phyloP scores from a whole-genome alignment of 2,888 invertebrate genomes.

The Anaspis maculata region DNA sequence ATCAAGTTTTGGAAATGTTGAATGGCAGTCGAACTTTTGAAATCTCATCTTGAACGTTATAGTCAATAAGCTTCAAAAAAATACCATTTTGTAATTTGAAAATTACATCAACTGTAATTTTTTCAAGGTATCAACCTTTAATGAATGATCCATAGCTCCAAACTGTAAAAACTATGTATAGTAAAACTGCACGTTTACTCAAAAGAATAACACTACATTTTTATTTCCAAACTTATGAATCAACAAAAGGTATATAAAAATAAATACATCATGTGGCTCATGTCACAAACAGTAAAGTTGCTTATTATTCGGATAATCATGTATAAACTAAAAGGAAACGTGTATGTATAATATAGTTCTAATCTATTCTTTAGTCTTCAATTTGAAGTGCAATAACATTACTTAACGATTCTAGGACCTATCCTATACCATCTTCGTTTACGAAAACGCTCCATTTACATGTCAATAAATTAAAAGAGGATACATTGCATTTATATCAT shows the following conservation, averaged over 20 bases:
- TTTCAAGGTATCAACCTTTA: too few relatives aligned
- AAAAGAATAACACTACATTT: slow-evolving; percentile 18
- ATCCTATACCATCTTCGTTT: too few relatives aligned
- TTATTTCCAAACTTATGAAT: slow-evolving; percentile 16
- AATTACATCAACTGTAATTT: too few relatives aligned
- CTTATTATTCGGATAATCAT: slow-evolving; percentile 8
- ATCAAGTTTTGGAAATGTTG: too few relatives aligned
- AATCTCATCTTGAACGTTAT: too few relatives aligned
- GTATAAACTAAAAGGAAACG: slow-evolving; percentile 24
- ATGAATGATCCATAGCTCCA: too few relatives aligned
- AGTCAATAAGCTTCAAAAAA: too few relatives aligned
- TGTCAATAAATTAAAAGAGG: slow-evolving; percentile 10
- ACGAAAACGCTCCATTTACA: slow-evolving; percentile 1
- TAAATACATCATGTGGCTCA: slow-evolving; percentile 13
- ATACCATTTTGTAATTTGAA: too few relatives aligned
- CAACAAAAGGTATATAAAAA: slow-evolving; percentile 15
- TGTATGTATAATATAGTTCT: slow-evolving; percentile 28
- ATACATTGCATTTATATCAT: slow-evolving; percentile 18
- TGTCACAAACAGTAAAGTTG: slow-evolving; percentile 16
- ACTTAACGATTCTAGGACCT: slow-evolving; percentile 24
- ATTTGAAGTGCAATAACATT: slow-evolving; percentile 37
- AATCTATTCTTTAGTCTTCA: slow-evolving; percentile 35
- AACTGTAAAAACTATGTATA: background rate
- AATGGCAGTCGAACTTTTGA: too few relatives aligned
- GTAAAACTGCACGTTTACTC: slow-evolving; percentile 1